Base-by-base conservation (phyloP, 35 echinoderm and acorn worm genomes). In the Lytechinus variegatus region DNA sequence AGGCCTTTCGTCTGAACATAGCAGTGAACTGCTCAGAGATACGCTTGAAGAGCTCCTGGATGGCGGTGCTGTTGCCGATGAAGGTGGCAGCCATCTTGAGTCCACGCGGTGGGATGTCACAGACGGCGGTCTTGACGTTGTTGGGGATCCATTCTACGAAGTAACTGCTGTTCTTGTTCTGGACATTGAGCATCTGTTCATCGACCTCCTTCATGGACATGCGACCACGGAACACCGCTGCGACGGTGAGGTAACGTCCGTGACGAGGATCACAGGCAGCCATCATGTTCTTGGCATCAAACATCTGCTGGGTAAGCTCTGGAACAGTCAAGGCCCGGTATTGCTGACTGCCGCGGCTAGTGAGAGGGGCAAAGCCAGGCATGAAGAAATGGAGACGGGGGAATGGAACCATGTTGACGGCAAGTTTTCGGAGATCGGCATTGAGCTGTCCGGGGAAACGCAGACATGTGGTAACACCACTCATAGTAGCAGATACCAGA, bases 191-290 rank as follows among this genome's bases (percentile, higher is more conserved):
- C 98, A 99, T 98, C 95, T 98, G 97, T 55, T 98, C 97, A 91
- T 99, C 97, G 92, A 97, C 97, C 86, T 97, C 98, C 87, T 99
- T 99, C 98, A 99, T 99, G 96, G 98, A 99, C 98, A 99, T 99
- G 61, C 98, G 98, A 44, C 98, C 97, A 95, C 97, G 97, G 95
- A 99, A 99, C 9, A 97, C 93, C 13, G 96, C 97, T 27, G 97
- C 97, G 56, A 97, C 97, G 13, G 97, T 98, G 53, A 99, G 94
- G 95, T 97, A 99, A 24, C 97, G 97, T 54, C 98, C 97, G 54
- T 97, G 97, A 94, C 97, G 97, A 86, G 98, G 98, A 91, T 99
- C 98, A 28, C 98, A 97, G 16, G 97, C 98, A 89, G 98, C 98
- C 98, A 99, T 99, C 98, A 99, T 99, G 90, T 99, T 99, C 96